Conservation (phyloP, 1,140 invertebrate species). For the Drosophila kohkoa region DNA sequence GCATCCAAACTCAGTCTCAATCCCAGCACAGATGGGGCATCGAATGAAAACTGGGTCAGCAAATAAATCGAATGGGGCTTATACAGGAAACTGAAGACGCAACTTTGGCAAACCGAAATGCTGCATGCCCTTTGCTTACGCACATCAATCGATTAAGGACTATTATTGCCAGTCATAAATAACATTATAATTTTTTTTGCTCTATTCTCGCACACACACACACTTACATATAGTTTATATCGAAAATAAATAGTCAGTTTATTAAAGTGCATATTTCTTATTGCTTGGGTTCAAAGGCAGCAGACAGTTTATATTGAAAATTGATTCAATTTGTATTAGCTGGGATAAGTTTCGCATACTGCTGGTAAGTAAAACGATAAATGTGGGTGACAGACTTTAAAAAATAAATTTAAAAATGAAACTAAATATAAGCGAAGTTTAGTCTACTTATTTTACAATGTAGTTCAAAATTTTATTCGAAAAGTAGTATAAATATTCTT, state of each 20-base stretch:
- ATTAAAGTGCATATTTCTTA: constrained; percentile 3
- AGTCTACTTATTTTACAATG: too few relatives aligned
- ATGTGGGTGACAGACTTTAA: not conserved
- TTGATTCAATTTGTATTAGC: not conserved
- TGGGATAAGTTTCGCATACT: not conserved
- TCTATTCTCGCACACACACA: not conserved
- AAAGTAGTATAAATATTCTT: too few relatives aligned
- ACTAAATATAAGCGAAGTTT: too few relatives aligned
- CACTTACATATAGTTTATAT: not conserved
- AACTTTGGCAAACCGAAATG: constrained; percentile 34
- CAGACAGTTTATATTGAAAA: not conserved
- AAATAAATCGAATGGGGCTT: constrained; percentile 78
- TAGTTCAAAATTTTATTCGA: too few relatives aligned
- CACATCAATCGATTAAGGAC: constrained; percentile 18
- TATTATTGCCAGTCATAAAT: not conserved
- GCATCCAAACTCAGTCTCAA: not conserved
- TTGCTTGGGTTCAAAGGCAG: not conserved
- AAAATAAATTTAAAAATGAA: not conserved
- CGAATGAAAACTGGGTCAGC: constrained; percentile 73
- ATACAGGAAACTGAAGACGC: constrained; percentile 23
- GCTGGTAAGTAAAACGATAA: not conserved
- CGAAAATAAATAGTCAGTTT: not conserved
- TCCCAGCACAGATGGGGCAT: constrained; percentile 20
- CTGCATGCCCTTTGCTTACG: constrained; percentile 35
- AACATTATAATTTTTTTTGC: not conserved